Conservation (phyloP, 2,888 invertebrate genomes). For the Nephrotoma appendiculata region DNA sequence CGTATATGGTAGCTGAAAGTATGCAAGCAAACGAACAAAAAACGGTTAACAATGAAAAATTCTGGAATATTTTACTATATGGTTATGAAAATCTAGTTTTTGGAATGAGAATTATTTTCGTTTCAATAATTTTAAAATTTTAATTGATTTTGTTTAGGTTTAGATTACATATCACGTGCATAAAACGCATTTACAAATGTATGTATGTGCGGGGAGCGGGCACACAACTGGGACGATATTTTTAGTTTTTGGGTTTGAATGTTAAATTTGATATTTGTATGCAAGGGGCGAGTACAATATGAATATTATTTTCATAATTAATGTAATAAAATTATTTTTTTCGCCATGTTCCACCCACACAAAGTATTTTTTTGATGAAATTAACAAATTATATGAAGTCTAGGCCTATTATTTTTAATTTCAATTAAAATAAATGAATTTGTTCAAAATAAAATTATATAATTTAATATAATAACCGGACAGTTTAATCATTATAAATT, state of each 20-base stretch:
- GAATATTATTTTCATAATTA: too few relatives aligned
- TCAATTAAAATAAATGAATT: not conserved
- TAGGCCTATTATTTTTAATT: not conserved
- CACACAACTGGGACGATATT: not conserved
- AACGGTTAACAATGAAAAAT: not conserved
- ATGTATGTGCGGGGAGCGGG: not conserved
- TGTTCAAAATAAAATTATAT: not conserved
- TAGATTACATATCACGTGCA: not conserved
- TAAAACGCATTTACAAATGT: not conserved
- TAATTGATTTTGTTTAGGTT: not conserved
- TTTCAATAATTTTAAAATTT: not conserved
- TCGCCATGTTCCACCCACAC: too few relatives aligned
- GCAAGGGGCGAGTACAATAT: not conserved
- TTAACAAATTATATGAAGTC: not conserved
- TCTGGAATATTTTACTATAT: not conserved
- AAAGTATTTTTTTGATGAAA: not conserved
- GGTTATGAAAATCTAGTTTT: not conserved
- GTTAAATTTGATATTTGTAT: too few relatives aligned
- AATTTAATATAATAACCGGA: not conserved
- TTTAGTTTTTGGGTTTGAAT: not conserved
- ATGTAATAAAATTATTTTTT: not conserved
- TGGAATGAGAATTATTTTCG: not conserved
- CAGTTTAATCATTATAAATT: not conserved
- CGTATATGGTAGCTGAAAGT: constrained; percentile 55
- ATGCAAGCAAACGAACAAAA: constrained; percentile 17